Base-by-base conservation (phyloP, 2,888 invertebrate genomes). In the Bellardia pandia region DNA sequence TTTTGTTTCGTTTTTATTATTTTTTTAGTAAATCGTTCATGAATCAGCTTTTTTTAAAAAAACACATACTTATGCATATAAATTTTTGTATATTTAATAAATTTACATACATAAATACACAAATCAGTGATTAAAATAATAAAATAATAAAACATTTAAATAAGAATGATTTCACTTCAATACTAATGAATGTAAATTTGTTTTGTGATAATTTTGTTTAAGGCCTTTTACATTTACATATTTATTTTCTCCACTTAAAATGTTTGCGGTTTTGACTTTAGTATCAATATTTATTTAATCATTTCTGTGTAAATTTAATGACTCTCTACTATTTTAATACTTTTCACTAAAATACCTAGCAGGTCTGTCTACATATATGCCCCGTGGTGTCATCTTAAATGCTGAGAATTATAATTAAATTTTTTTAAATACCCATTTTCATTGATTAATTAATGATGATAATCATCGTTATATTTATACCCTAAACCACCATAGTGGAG, bases 81-180 rank as follows among this genome's bases (percentile, higher is more conserved):
- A 51, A 33, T 51, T 75, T 64, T 51, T 76, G 6, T 76, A 64
- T 64, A 64, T 76, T n/a, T 37, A n/a, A 64, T 6, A 76, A 64
- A 64, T 64, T 76, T 53, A 37, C 23, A 23, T 23, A 23, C 23
- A 23, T 23, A n/a, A n/a, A n/a, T n/a, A 23, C 23, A 23, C 76
- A 76, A 40, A 51, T n/a, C n/a, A n/a, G n/a, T n/a, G n/a, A n/a
- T n/a, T n/a, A n/a, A n/a, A n/a, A n/a, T n/a, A n/a, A n/a, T n/a
- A 37, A 64, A 64, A 13, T 53, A 33, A 40, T 14, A 53, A 76
- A 64, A 58, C 23, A 58, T 45, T 13, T 45, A 2, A 45, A 45
- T 42, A 51, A 48, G 7, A 76, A 48, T 51, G 60, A 60, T 79
- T 79, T 69, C 64, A 69, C 48, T 60, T 51, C 1, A 69, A 68